Conservation (phyloP, 2,113 vertebrate genomes). For the Poecile atricapillus region DNA sequence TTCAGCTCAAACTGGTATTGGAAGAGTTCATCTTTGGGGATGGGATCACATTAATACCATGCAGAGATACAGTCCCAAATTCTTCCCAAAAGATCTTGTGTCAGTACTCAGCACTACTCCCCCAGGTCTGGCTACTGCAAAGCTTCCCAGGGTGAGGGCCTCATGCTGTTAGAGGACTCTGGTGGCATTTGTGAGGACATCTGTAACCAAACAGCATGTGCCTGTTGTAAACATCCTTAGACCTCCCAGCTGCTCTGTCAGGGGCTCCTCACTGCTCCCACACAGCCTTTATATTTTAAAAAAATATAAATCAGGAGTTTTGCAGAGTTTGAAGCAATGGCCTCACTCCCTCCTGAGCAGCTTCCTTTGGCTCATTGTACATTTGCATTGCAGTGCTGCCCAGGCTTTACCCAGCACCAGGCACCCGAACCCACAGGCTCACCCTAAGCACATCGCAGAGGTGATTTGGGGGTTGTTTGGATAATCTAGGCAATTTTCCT, state of each 20-base stretch:
- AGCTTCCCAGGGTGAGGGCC: not conserved
- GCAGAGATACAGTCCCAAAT: not conserved
- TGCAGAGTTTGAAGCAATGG: not conserved
- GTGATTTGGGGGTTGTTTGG: not conserved
- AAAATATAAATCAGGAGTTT: not conserved
- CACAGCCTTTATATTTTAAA: not conserved
- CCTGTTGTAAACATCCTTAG: not conserved
- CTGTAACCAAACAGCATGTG: accelerated
- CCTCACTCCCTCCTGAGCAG: not conserved
- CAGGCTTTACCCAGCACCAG: not conserved
- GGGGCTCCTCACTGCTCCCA: not conserved
- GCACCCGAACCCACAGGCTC: not conserved
- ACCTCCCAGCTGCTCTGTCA: not conserved
- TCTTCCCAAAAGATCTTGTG: not conserved
- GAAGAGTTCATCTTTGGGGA: not conserved
- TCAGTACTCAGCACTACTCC: not conserved
- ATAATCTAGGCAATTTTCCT: not conserved
- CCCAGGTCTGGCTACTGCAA: not conserved
- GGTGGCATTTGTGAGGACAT: not conserved
- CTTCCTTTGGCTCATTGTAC: not conserved
- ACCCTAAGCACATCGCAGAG: not conserved
- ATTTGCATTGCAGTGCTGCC: not conserved
- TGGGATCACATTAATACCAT: not conserved
- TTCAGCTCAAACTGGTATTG: not conserved
- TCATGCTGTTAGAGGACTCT: not conserved